Base-by-base conservation (phyloP, 2,113 vertebrate genomes). In the Nycticryphes semicollaris region DNA sequence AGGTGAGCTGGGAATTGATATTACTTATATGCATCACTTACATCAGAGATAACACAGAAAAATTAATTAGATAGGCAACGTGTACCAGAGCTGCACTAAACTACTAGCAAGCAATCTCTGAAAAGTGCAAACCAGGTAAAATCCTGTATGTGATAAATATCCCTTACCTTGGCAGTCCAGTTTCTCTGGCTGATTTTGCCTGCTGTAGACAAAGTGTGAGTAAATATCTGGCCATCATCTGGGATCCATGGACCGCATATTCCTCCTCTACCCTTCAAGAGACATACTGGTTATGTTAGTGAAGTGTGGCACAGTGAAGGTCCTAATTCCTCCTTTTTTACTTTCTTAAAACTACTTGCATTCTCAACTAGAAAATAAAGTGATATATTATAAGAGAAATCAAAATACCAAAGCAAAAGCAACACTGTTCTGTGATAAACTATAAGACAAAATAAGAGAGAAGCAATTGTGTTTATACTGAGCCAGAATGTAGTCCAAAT, bases 201-300 rank as follows among this genome's bases (percentile, higher is more conserved):
- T 19, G 98, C 96, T 22, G 98, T 98, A 28, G 98, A 99, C 82
- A 98, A 94, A 56, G 98, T 99, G 82, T 99, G 98, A 43, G 98
- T 99, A 96, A 99, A 98, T 97, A 99, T 98, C 57, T 98, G 98
- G 11, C 98, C 98, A 47, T 99, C 98, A 12, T 98, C 98, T 33
- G 98, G 99, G 74, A 99, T 99, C 98, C 98, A 99, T 0, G 98
- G 98, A 10, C 98, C 98, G 97, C 98, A 98, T 92, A 98, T 98
- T 77, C 97, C 97, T 93, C 98, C 97, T 96, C 93, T 97, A 19
- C 95, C 97, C 97, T 98, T 94, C 37, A 90, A 50, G 3, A 95
- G 94, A 96, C 17, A 97, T 73, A 96, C 59, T 39, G 64, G 16
- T 87, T 80, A 57, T 82, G 69, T 96, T 68, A 84, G 56, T 78